A percentile compares a stretch with the other conserved stretches of the same genome.
These are phyloP conservation scores for Brachymystax lenok DNA, from an alignment of 2,797 vertebrate species.

Conservation along the genomic window DNA sequence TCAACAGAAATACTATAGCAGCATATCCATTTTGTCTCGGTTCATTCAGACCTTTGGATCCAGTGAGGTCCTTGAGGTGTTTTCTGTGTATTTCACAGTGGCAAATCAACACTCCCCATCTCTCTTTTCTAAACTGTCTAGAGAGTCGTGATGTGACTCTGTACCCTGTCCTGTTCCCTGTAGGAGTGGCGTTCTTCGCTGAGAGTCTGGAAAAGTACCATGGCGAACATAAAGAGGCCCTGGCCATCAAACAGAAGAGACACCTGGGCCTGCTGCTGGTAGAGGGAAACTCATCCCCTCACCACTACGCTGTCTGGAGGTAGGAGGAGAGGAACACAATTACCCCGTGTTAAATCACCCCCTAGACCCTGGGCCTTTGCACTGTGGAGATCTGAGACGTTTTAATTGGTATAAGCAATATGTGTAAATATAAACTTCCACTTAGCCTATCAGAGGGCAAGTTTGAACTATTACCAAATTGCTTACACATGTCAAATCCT, in stretches of 20 bases:
- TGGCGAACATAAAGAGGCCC: constrained; percentile 73
- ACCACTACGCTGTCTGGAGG: constrained; percentile 80
- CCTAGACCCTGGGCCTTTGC: too few relatives aligned
- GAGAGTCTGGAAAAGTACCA: constrained; percentile 79
- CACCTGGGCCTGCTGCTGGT: constrained; percentile 83
- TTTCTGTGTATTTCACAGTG: constrained; percentile 3
- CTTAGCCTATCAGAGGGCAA: too few relatives aligned
- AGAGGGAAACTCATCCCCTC: constrained; percentile 79
- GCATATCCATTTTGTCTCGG: background rate
- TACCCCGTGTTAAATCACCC: too few relatives aligned
- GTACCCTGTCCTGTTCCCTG: constrained; percentile 10
- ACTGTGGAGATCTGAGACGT: too few relatives aligned
- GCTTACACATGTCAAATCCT: too few relatives aligned
- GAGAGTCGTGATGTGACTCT: background rate
- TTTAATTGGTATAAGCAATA: too few relatives aligned
- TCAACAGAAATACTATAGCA: too few relatives aligned
- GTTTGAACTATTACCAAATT: too few relatives aligned
- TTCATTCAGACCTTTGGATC: background rate
- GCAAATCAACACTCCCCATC: background rate
- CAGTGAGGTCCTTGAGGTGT: constrained; percentile 20
- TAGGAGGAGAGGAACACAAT: constrained; percentile 42
- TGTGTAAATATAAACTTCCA: too few relatives aligned
- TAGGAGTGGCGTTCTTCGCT: constrained; percentile 80
- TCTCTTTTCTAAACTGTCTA: background rate
- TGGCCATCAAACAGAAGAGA: constrained; percentile 72